phyloP scores from a whole-genome alignment of 2,888 invertebrate genomes.

The Parnassius orleans region DNA sequence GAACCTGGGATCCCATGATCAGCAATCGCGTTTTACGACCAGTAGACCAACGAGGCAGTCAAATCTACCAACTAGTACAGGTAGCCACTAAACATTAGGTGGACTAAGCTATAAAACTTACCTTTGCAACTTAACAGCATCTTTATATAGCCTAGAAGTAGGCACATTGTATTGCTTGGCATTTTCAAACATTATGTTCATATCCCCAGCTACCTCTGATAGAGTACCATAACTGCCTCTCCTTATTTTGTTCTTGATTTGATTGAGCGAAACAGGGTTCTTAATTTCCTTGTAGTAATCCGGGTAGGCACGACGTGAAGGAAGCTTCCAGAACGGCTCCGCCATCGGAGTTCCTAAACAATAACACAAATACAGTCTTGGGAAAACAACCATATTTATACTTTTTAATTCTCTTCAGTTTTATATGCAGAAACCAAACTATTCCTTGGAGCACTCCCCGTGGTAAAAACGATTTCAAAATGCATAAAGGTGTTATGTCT shows the following conservation, averaged over 20 bases:
- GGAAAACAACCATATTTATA: too few relatives aligned
- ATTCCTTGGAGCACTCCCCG: too few relatives aligned
- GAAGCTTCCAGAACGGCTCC: conserved; percentile 96
- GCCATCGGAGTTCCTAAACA: conserved; percentile 88
- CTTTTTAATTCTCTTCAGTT: too few relatives aligned
- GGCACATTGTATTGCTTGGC: conserved; percentile 93
- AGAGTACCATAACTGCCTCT: conserved; percentile 91
- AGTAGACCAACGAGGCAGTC: too few relatives aligned
- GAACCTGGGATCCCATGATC: too few relatives aligned
- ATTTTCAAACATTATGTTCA: conserved; percentile 98
- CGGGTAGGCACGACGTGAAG: conserved; percentile 94
- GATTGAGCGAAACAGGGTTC: conserved; percentile 95
- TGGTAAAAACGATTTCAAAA: too few relatives aligned
- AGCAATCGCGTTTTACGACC: too few relatives aligned
- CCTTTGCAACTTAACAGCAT: conserved; percentile 91
- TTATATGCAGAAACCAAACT: too few relatives aligned
- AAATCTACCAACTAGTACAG: too few relatives aligned
- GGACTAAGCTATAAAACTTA: conserved; percentile 34
- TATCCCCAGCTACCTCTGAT: conserved; percentile 94
- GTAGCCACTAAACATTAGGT: too few relatives aligned
- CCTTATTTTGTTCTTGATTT: conserved; percentile 92
- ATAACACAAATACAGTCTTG: neutral
- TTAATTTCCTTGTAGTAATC: conserved; percentile 99
- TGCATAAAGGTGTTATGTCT: too few relatives aligned
- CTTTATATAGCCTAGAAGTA: conserved; percentile 89